A percentile compares a stretch with the other conserved stretches of the same genome.
Evolutionary conservation across 1,140 invertebrate species (phyloP).

Genomic region (Phortica variegata): DNA sequence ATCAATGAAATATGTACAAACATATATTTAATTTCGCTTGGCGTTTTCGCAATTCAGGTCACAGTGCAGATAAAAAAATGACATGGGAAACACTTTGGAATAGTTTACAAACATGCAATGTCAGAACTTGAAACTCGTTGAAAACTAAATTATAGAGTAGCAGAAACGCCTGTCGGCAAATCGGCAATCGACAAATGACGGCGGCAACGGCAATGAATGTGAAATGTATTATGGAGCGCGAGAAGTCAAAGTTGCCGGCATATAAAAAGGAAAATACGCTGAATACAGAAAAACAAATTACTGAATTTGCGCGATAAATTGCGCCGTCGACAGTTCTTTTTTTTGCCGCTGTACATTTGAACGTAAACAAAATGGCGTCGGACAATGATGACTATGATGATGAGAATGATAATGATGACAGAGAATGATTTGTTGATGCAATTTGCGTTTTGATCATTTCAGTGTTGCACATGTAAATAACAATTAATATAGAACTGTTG

Average conservation of each 20-base stretch:
- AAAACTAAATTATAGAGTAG: slow-evolving; percentile 40
- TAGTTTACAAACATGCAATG: slow-evolving; percentile 36
- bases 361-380: slow-evolving; percentile 37
- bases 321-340: too few relatives aligned
- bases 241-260: slow-evolving; percentile 7
- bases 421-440: slow-evolving; percentile 14
- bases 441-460: slow-evolving; percentile 47
- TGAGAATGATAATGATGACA: too few relatives aligned
- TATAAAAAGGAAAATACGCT: slow-evolving; percentile 22
- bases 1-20: too few relatives aligned
- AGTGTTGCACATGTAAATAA: too few relatives aligned
- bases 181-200: too few relatives aligned
- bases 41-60: too few relatives aligned
- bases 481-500: too few relatives aligned
- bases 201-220: slow-evolving; percentile 37
- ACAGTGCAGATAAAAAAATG: too few relatives aligned
- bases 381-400: slow-evolving; percentile 6
- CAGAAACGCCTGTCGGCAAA: slow-evolving; percentile 37
- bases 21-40: too few relatives aligned
- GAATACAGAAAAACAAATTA: background rate
- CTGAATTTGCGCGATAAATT: slow-evolving; percentile 6
- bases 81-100: slow-evolving; percentile 29
- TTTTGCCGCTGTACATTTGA: slow-evolving; percentile 44
- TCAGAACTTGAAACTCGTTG: slow-evolving; percentile 21
- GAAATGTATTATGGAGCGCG: slow-evolving; percentile 47